Percentiles rank a stretch among this genome's conserved stretches.
Conservation (phyloP, 2,113 vertebrate genomes). For the Lampris megalopsis region DNA sequence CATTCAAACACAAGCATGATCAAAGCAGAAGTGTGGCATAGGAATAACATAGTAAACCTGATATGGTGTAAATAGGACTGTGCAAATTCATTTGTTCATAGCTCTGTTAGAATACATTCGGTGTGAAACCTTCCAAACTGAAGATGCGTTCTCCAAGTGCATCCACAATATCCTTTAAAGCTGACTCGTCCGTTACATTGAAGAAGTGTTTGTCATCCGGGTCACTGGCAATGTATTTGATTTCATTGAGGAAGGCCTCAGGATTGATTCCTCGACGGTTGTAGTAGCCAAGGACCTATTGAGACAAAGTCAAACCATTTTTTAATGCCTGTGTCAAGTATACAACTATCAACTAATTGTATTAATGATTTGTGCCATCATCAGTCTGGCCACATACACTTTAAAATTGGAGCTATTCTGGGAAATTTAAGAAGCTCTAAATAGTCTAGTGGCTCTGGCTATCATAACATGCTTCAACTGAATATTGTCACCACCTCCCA, state of each 20-base stretch:
- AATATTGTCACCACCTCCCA: constrained; percentile 8
- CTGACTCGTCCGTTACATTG: constrained; percentile 94
- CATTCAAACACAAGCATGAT: not conserved
- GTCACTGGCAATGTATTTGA: constrained; percentile 97
- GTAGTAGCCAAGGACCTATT: constrained; percentile 96
- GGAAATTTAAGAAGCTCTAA: constrained; percentile 13
- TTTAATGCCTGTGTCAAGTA: not conserved
- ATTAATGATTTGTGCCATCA: not conserved
- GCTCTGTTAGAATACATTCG: not conserved
- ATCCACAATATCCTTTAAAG: constrained; percentile 96
- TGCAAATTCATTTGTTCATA: not conserved
- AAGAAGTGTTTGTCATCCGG: constrained; percentile 98
- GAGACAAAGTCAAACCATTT: not conserved
- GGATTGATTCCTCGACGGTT: constrained; percentile 97
- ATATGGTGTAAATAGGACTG: too few relatives aligned
- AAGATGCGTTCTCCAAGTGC: constrained; percentile 96
- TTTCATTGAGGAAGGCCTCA: constrained; percentile 93
- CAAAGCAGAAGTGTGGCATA: not conserved
- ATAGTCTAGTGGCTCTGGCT: too few relatives aligned
- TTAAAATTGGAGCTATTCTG: not conserved
- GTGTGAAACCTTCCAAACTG: constrained; percentile 90
- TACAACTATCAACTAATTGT: not conserved
- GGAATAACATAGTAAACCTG: not conserved
- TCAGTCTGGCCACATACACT: not conserved
- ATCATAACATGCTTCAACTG: constrained; percentile 6